Evolutionary conservation across 1,140 invertebrate genomes (phyloP).

Genomic region (Adoxophyes honmai): DNA sequence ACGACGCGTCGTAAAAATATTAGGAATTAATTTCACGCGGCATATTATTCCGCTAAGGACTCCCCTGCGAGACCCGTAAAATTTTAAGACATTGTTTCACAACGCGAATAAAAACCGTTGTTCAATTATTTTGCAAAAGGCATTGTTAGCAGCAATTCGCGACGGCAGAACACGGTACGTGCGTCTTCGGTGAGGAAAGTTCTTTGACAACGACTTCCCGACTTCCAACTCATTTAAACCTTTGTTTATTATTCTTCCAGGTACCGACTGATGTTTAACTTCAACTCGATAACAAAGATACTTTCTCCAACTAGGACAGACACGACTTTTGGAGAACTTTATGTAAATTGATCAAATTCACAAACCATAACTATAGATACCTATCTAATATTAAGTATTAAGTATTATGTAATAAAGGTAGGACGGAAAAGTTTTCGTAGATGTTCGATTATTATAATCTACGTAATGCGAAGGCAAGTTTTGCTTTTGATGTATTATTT

Average conservation of each 20-base stretch:
- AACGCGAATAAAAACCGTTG: conserved; percentile 5
- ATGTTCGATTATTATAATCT: no score
- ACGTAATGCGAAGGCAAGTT: no score
- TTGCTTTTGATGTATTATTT: no score
- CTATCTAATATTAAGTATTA: no score
- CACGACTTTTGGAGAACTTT: not conserved
- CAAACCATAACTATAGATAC: not conserved
- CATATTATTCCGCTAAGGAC: not conserved
- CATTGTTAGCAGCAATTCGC: not conserved
- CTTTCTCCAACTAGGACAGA: not conserved
- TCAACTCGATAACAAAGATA: conserved; percentile 7
- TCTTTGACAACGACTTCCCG: conserved; percentile 9
- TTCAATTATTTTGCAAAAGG: conserved; percentile 9
- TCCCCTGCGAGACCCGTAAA: not conserved
- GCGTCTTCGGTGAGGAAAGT: conserved; percentile 2
- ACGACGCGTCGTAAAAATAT: conserved; percentile 2
- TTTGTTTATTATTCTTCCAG: conserved; percentile 11
- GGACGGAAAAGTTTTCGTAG: no score
- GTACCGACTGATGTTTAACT: conserved; percentile 7
- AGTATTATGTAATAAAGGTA: no score
- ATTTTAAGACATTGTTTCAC: not conserved
- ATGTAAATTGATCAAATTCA: not conserved
- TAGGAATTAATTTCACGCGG: conserved; percentile 2
- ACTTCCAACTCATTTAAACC: conserved; percentile 12
- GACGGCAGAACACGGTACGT: conserved; percentile 1